phyloP scores from a whole-genome alignment of 1,140 invertebrate species.

The Sinella curviseta region DNA sequence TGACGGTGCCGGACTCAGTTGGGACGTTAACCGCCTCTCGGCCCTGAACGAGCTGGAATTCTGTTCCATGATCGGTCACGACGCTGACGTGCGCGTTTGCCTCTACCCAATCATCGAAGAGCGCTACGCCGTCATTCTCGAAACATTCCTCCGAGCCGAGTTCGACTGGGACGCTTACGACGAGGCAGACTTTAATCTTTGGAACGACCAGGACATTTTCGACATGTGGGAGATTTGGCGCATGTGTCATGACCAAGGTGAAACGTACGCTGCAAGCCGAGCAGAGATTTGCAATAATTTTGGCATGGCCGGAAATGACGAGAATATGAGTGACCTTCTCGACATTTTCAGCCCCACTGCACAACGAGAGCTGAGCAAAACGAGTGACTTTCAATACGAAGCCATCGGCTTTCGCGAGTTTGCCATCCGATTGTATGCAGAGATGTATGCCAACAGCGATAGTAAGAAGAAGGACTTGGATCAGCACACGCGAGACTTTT shows the following conservation, averaged over 20 bases:
- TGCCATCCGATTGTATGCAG: neutral
- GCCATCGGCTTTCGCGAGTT: neutral
- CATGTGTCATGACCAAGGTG: neutral
- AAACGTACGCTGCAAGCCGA: neutral
- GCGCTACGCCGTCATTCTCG: neutral
- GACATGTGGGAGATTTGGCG: neutral
- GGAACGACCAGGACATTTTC: neutral
- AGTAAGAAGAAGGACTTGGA: neutral
- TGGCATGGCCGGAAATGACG: neutral
- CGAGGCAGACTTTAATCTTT: neutral
- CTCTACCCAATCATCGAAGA: conserved; percentile 7
- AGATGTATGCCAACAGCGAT: neutral
- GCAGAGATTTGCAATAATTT: neutral
- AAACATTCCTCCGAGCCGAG: neutral
- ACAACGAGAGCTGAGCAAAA: neutral
- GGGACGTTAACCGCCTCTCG: neutral
- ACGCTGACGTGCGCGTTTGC: neutral
- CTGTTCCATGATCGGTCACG: conserved; percentile 10
- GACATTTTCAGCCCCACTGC: neutral
- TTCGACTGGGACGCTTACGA: neutral
- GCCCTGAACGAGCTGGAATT: neutral
- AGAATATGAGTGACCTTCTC: neutral
- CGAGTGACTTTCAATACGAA: neutral
- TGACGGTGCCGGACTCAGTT: neutral
- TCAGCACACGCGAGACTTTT: neutral